Evolutionary conservation across 2,888 invertebrate genomes (phyloP).

Genomic region (Mystacides longicornis): DNA sequence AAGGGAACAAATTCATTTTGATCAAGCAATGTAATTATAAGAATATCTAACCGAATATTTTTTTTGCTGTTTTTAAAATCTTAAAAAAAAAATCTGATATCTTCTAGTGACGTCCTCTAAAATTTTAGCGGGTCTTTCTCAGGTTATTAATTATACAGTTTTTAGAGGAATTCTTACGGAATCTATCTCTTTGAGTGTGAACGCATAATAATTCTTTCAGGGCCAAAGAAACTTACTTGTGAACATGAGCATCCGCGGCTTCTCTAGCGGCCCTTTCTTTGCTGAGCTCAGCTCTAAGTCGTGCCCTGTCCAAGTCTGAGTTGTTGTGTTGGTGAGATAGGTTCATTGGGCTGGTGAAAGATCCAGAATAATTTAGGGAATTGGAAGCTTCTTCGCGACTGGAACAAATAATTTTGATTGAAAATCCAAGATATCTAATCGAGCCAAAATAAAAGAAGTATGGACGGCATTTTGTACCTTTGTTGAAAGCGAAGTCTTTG

Average conservation of each 20-base stretch:
- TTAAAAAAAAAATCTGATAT: too few relatives aligned
- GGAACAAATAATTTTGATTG: background rate
- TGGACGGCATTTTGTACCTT: conserved; percentile 5
- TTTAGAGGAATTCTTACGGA: too few relatives aligned
- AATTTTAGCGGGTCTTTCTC: too few relatives aligned
- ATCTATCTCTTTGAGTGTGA: too few relatives aligned
- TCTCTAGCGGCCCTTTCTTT: conserved; percentile 52
- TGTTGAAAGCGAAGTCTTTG: conserved; percentile 32
- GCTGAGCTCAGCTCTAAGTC: conserved; percentile 47
- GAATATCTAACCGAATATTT: too few relatives aligned
- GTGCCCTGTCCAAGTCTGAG: conserved; percentile 45
- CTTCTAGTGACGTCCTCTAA: too few relatives aligned
- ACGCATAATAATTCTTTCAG: too few relatives aligned
- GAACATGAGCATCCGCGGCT: conserved; percentile 49
- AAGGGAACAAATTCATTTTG: too few relatives aligned
- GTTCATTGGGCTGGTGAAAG: background rate
- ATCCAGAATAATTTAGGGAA: background rate
- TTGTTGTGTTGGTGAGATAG: background rate
- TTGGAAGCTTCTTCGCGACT: background rate
- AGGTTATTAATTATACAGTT: too few relatives aligned
- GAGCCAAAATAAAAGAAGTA: background rate
- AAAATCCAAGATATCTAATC: background rate
- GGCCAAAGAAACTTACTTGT: conserved; percentile 56
- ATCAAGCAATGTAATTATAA: too few relatives aligned
- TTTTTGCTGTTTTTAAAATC: too few relatives aligned